These are phyloP conservation scores for Cyrtorhinus lividipennis DNA, from an alignment of 1,140 invertebrate species.

Conservation along the genomic window DNA sequence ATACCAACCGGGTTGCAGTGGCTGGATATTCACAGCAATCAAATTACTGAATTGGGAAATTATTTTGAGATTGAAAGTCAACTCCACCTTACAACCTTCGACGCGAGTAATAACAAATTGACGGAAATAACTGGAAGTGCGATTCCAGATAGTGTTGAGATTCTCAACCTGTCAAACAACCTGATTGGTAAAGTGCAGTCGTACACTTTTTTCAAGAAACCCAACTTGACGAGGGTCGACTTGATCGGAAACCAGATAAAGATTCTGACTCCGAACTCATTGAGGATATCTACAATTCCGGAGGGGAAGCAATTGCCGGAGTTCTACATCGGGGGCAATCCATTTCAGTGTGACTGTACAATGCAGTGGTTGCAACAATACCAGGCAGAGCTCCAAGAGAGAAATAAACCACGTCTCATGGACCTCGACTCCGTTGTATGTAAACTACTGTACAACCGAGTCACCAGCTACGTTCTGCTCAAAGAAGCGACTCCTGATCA, in stretches of 20 bases:
- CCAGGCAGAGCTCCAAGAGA: constrained; percentile 51
- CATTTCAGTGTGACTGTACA: constrained; percentile 76
- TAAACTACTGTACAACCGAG: constrained; percentile 69
- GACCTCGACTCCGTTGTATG: constrained; percentile 79
- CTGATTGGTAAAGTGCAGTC: constrained; percentile 73
- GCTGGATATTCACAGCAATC: constrained; percentile 78
- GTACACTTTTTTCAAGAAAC: constrained; percentile 86
- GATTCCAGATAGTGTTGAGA: constrained; percentile 73
- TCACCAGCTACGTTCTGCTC: constrained; percentile 59
- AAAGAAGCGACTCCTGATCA: constrained; percentile 71
- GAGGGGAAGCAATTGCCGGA: constrained; percentile 64
- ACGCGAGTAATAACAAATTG: constrained; percentile 70
- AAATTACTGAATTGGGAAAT: constrained; percentile 75
- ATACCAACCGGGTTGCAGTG: constrained; percentile 78
- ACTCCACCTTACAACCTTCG: constrained; percentile 65
- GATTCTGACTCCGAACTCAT: constrained; percentile 68
- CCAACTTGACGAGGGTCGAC: constrained; percentile 73
- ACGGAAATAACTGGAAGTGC: constrained; percentile 64
- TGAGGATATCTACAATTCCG: constrained; percentile 65
- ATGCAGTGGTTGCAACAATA: constrained; percentile 74
- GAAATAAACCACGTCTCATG: constrained; percentile 72
- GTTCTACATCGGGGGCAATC: constrained; percentile 81
- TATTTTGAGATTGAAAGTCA: constrained; percentile 76
- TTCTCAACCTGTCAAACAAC: constrained; percentile 73
- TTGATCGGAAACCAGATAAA: constrained; percentile 70